phyloP scores from a whole-genome alignment of 1,140 invertebrate species.

The Danaus plexippus region DNA sequence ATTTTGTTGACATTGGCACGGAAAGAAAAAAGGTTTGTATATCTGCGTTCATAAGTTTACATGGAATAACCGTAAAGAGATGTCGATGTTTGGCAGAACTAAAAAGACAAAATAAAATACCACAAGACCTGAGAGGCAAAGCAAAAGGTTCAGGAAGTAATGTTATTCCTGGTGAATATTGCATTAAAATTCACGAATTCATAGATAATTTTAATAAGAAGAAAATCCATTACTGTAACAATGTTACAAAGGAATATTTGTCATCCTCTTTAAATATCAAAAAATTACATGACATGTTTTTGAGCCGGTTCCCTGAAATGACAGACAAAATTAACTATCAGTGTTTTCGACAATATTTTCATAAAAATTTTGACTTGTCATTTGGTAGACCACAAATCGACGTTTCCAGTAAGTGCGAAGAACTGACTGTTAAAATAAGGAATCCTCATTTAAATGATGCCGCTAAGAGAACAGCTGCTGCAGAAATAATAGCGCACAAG shows the following conservation, averaged over 20 bases:
- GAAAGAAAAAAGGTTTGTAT: not conserved
- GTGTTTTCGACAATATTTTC: slow-evolving; percentile 9
- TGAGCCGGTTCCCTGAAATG: slow-evolving; percentile 4
- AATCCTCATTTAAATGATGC: slow-evolving; percentile 6
- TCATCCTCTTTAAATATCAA: slow-evolving; percentile 8
- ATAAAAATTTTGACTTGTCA: slow-evolving; percentile 10
- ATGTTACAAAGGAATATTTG: slow-evolving; percentile 9
- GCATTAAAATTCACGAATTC: slow-evolving; percentile 9
- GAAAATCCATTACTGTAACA: slow-evolving; percentile 10
- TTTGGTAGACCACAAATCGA: slow-evolving; percentile 13
- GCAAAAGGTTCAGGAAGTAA: slow-evolving; percentile 10
- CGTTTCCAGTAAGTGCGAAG: slow-evolving; percentile 6
- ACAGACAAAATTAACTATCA: slow-evolving; percentile 7
- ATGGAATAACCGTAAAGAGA: slow-evolving; percentile 8
- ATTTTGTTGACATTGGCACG: too few species aligned
- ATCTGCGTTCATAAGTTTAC: slow-evolving; percentile 3
- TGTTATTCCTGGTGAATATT: slow-evolving; percentile 14
- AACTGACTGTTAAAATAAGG: slow-evolving; percentile 9
- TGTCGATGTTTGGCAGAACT: slow-evolving; percentile 5
- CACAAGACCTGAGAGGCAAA: too few species aligned
- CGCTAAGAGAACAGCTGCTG: slow-evolving; percentile 8
- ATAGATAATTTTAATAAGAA: slow-evolving; percentile 9
- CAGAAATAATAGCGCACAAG: slow-evolving; percentile 10
- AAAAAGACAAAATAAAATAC: too few species aligned
- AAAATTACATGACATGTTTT: slow-evolving; percentile 7